A percentile compares a stretch with the other conserved stretches of the same genome.
Conservation (phyloP, 2,888 invertebrate species). For the Acanthosoma haemorrhoidale region DNA sequence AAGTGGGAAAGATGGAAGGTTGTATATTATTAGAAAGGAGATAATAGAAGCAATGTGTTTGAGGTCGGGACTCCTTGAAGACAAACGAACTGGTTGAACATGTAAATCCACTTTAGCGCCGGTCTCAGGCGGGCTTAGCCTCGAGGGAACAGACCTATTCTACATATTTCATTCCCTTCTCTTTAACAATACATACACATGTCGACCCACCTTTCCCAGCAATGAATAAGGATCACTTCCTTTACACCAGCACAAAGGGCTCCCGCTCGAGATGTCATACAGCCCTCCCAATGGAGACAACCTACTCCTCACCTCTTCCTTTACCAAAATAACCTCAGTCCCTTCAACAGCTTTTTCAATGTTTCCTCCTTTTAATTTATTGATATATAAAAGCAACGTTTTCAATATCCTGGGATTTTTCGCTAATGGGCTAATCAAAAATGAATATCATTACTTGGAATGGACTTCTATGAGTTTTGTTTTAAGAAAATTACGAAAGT, state of each 20-base stretch:
- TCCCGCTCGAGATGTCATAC: background rate
- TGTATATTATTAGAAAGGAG: no score
- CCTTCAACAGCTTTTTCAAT: no score
- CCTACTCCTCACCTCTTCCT: background rate
- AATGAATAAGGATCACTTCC: slow-evolving; percentile 14
- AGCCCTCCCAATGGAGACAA: slow-evolving; percentile 3
- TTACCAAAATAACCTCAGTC: background rate
- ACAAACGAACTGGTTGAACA: slow-evolving; percentile 11
- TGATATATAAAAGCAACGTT: no score
- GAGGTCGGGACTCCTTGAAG: background rate
- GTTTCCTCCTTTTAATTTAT: no score
- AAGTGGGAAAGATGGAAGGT: no score
- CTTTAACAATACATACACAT: slow-evolving; percentile 12
- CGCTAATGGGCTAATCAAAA: no score
- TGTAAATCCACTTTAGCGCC: slow-evolving; percentile 1
- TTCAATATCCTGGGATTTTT: no score
- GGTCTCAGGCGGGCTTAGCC: background rate
- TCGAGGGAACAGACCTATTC: background rate
- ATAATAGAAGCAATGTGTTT: background rate
- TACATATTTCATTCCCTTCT: slow-evolving; percentile 10
- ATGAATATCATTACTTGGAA: no score
- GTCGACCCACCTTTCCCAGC: slow-evolving; percentile 4
- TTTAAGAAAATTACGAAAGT: no score
- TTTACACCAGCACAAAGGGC: background rate
- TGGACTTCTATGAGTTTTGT: no score